These are phyloP conservation scores for Accipiter virgatus DNA, from an alignment of 2,113 vertebrate species.

Conservation along the genomic window DNA sequence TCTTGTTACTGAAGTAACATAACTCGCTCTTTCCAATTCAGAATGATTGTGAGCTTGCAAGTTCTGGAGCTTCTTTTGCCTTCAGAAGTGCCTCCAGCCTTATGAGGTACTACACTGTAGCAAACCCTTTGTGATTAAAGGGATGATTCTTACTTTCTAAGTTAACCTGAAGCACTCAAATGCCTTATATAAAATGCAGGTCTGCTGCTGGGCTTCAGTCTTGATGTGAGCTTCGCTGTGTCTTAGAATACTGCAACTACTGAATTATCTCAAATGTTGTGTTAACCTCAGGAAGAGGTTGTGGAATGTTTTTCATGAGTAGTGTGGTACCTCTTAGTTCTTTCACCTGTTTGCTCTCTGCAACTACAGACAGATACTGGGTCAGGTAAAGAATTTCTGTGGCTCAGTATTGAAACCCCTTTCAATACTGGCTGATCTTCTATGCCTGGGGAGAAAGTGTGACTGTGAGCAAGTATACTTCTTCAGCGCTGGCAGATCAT, in stretches of 20 bases:
- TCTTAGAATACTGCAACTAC: background rate
- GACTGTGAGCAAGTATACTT: background rate
- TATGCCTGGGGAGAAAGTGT: too few relatives aligned
- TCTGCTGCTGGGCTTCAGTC: background rate
- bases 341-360: background rate
- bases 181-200: background rate
- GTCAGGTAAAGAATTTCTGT: background rate
- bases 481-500: background rate
- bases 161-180: background rate
- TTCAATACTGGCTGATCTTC: background rate
- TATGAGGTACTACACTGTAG: background rate
- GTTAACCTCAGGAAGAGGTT: background rate
- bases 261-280: background rate
- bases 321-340: background rate
- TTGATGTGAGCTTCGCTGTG: background rate
- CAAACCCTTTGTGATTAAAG: background rate
- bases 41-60: background rate
- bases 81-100: background rate
- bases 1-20: background rate
- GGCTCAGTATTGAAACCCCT: background rate
- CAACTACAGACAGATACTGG: background rate
- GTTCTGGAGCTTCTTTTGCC: background rate
- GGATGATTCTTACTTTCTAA: background rate
- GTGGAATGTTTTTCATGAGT: background rate
- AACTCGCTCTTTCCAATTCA: background rate